A percentile compares a stretch with the other conserved stretches of the same genome.
phyloP scores from a whole-genome alignment of 2,888 invertebrate species.

The Limenitis camilla region DNA sequence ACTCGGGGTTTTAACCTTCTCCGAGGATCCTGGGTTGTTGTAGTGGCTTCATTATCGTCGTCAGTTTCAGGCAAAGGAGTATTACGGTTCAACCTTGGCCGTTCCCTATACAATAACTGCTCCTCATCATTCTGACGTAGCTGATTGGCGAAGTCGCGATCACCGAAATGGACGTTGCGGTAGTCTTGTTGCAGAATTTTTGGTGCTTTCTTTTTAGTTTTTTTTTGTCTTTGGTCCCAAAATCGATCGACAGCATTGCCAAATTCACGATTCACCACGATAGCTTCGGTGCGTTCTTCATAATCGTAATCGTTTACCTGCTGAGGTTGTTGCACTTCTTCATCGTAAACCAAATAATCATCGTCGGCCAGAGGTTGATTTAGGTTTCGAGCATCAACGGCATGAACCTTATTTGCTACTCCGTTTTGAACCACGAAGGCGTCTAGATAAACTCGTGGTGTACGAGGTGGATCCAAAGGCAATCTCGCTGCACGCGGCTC shows the following conservation, averaged over 20 bases:
- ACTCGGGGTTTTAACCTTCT: constrained; percentile 55
- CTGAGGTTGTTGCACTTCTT: constrained; percentile 37
- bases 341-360: constrained; percentile 49
- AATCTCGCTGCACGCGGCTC: constrained; percentile 55
- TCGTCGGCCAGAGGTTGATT: constrained; percentile 41
- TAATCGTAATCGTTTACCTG: constrained; percentile 61
- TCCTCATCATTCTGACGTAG: constrained; percentile 33
- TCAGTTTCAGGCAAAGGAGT: constrained; percentile 38
- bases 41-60: constrained; percentile 52
- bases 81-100: constrained; percentile 35
- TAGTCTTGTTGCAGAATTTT: constrained; percentile 40
- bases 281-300: constrained; percentile 46
- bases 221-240: constrained; percentile 50
- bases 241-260: constrained; percentile 59
- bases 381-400: constrained; percentile 50
- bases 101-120: constrained; percentile 40
- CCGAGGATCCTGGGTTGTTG: constrained; percentile 63
- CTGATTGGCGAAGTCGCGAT: constrained; percentile 44
- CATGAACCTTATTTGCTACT: constrained; percentile 53
- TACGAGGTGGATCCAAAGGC: constrained; percentile 43
- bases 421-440: constrained; percentile 63
- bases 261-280: constrained; percentile 38
- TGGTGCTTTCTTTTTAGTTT: constrained; percentile 36
- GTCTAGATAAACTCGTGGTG: constrained; percentile 62
- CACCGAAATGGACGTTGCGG: constrained; percentile 61